phyloP scores from a whole-genome alignment of 2,888 invertebrate species.

The Apodemia duryi region DNA sequence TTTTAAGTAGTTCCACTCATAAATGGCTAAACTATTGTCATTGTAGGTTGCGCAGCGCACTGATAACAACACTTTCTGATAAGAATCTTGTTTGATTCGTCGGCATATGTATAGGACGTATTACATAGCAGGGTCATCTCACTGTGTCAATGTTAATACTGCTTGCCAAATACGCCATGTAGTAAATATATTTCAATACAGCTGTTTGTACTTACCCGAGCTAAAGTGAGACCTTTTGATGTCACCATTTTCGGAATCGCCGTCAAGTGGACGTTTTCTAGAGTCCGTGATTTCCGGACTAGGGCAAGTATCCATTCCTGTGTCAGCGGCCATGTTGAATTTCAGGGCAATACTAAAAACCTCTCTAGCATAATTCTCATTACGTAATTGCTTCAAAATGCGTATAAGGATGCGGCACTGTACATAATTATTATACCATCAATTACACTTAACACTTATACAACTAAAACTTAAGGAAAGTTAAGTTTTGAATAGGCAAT shows the following conservation, averaged over 20 bases:
- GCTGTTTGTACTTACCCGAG: conserved; percentile 83
- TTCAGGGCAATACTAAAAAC: conserved; percentile 78
- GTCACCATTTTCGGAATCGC: conserved; percentile 92
- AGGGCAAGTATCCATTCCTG: conserved; percentile 96
- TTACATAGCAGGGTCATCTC: conserved; percentile 51
- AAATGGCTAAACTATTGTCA: conserved; percentile 50
- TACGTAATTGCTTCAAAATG: conserved; percentile 75
- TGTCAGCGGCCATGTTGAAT: conserved; percentile 93
- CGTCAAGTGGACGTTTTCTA: conserved; percentile 93
- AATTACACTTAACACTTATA: conserved; percentile 72
- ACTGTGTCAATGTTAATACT: conserved; percentile 71
- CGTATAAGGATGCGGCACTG: conserved; percentile 68
- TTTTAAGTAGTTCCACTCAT: conserved; percentile 40
- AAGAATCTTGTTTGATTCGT: conserved; percentile 70
- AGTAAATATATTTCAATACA: conserved; percentile 44
- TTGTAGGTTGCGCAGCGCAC: conserved; percentile 67
- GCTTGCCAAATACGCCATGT: conserved; percentile 66
- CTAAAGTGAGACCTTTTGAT: conserved; percentile 94
- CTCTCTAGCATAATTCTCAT: conserved; percentile 79
- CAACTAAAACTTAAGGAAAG: conserved; percentile 61
- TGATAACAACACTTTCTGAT: conserved; percentile 69
- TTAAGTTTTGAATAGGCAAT: conserved; percentile 61
- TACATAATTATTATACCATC: conserved; percentile 63
- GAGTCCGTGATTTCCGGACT: conserved; percentile 95
- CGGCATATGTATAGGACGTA: conserved; percentile 49